Evolutionary conservation across 2,797 vertebrate genomes (phyloP).

Genomic region (Heterohyrax brucei): DNA sequence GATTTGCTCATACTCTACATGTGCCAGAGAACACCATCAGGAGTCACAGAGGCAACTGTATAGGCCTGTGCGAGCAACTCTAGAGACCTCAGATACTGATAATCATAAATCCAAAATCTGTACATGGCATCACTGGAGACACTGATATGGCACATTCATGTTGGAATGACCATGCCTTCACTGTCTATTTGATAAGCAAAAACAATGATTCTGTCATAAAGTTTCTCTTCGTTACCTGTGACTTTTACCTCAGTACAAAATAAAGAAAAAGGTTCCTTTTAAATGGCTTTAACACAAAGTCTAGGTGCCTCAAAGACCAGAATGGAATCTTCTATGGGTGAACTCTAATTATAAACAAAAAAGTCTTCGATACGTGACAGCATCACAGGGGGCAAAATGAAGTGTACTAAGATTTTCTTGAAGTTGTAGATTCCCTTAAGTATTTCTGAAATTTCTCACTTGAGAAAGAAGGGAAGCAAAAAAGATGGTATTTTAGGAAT

Average conservation of each 20-base stretch:
- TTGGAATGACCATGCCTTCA: slow-evolving; percentile 11
- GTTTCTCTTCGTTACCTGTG: slow-evolving; percentile 39
- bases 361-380: slow-evolving; percentile 82
- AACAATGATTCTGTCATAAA: slow-evolving; percentile 61
- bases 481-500: slow-evolving; percentile 83
- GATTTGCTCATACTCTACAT: slow-evolving; percentile 52
- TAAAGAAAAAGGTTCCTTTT: slow-evolving; percentile 70
- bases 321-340: slow-evolving; percentile 58
- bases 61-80: not conserved
- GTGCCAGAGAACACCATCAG: slow-evolving; percentile 23
- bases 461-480: slow-evolving; percentile 74
- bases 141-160: slow-evolving; percentile 40
- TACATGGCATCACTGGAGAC: slow-evolving; percentile 22
- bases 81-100: not conserved
- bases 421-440: slow-evolving; percentile 76
- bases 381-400: slow-evolving; percentile 83
- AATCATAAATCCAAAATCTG: slow-evolving; percentile 40
- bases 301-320: slow-evolving; percentile 41
- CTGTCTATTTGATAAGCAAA: slow-evolving; percentile 50
- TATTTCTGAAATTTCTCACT: slow-evolving; percentile 72
- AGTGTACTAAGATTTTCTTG: slow-evolving; percentile 73
- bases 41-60: slow-evolving; percentile 14
- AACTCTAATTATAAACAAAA: slow-evolving; percentile 64
- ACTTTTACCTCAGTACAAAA: slow-evolving; percentile 68
- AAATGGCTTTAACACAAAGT: slow-evolving; percentile 10